Base-by-base conservation (phyloP, 2,113 vertebrate genomes). In the Ictalurus punctatus region DNA sequence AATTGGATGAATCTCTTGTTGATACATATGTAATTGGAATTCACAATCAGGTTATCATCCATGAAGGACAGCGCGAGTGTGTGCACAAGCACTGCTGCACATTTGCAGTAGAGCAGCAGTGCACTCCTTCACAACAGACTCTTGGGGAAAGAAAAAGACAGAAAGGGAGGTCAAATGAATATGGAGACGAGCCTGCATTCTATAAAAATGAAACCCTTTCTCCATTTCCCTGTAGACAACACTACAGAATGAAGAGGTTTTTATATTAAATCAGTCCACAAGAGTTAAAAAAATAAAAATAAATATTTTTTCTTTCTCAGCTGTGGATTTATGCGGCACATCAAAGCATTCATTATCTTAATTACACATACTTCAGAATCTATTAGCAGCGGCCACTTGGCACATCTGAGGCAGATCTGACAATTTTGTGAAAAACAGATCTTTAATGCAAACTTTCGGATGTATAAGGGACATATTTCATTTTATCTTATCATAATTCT, bases 301-400 rank as follows among this genome's bases (percentile, higher is more conserved):
- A 25, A 1, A 14, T 9, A 19, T 21, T 27, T 71, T 48, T 82
- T n/a, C 83, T 40, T 85, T 83, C 84, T 78, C 89, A 48, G 86
- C 78, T 88, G 86, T 88, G 79, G 87, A 88, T 92, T 91, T 91
- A 93, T 89, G 88, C 76, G 78, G 86, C 89, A 94, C 93, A 94
- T 95, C 93, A 93, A 93, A 94, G 93, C 93, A 91, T 93, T 94
- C 93, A 95, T 95, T 93, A 94, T 93, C 92, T 92, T 94, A 94
- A 95, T 95, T 95, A 94, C 91, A 88, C 88, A 89, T 89, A 91
- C 92, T 90, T 91, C 86, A 88, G 52, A 90, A 94, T 95, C 92
- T 92, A 89, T 88, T 84, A 93, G 90, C 90, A 90, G 84, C 61
- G 71, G 91, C 89, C 89, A 92, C 92, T 86, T 89, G 93, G 93